phyloP scores from a whole-genome alignment of 2,797 vertebrate species.

The Darevskia nairensis region DNA sequence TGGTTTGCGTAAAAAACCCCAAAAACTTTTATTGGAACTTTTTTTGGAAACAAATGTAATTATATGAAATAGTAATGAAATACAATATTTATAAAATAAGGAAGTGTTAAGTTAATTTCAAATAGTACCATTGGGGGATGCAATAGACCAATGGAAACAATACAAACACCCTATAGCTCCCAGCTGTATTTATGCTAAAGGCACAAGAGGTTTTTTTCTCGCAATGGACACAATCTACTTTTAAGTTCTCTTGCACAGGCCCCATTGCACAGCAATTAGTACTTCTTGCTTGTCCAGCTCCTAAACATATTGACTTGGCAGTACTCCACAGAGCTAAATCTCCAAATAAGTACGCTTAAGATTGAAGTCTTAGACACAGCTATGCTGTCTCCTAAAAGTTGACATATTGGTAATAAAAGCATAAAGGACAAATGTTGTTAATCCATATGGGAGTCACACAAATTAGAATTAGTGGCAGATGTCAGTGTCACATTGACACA shows the following conservation, averaged over 20 bases:
- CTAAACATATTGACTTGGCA: neutral
- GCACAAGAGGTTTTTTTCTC: neutral
- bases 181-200: neutral
- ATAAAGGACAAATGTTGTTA: slow-evolving; percentile 18
- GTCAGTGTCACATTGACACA: neutral
- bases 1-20: neutral
- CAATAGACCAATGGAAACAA: neutral
- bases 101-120: neutral
- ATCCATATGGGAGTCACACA: slow-evolving; percentile 5
- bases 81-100: neutral
- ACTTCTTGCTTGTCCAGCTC: neutral
- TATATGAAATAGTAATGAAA: neutral
- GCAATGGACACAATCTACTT: neutral
- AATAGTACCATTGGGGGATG: neutral
- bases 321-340: neutral
- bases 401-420: slow-evolving; percentile 22
- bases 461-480: slow-evolving; percentile 12
- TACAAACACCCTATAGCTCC: neutral
- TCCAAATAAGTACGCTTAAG: slow-evolving; percentile 12
- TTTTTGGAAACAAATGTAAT: neutral
- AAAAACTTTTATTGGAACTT: too few relatives aligned
- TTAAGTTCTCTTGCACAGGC: neutral
- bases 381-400: slow-evolving; percentile 36
- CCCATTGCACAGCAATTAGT: neutral
- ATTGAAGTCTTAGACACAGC: slow-evolving; percentile 25